phyloP scores from a whole-genome alignment of 2,797 vertebrate species.

The Masticophis lateralis region DNA sequence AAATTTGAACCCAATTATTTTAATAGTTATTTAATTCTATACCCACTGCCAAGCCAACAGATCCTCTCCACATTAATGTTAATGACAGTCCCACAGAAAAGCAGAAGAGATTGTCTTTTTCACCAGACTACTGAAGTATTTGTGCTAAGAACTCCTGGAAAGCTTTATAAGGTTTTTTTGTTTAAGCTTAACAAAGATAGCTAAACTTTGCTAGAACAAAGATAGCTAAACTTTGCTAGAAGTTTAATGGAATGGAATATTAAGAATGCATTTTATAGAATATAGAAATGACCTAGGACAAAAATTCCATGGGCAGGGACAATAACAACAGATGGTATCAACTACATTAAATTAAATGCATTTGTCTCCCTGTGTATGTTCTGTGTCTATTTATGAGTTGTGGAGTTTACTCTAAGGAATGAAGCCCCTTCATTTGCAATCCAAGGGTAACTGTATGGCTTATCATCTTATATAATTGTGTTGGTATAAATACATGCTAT shows the following conservation, averaged over 20 bases:
- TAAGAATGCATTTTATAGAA: constrained; percentile 38
- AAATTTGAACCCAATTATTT: constrained; percentile 8
- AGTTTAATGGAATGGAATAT: constrained; percentile 26
- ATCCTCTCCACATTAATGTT: constrained; percentile 10
- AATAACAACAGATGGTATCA: background rate
- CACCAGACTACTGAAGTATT: background rate
- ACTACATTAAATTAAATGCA: background rate
- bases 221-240: constrained; percentile 23
- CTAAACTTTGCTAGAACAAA: constrained; percentile 21
- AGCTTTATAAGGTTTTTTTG: background rate
- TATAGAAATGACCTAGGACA: background rate
- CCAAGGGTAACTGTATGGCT: background rate
- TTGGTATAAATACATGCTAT: background rate
- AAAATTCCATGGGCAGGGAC: background rate
- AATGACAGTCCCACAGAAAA: constrained; percentile 11
- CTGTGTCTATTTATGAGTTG: background rate
- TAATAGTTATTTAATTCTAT: constrained; percentile 21
- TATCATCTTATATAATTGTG: background rate
- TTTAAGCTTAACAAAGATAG: constrained; percentile 20
- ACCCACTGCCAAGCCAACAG: constrained; percentile 1
- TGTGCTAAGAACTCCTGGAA: constrained; percentile 1
- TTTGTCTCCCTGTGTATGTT: background rate
- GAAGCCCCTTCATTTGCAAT: constrained; percentile 18
- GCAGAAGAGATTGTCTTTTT: background rate
- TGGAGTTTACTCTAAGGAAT: constrained; percentile 3